Evolutionary conservation across 2,888 invertebrate genomes (phyloP).

Genomic region (Sarcophaga caerulescens): DNA sequence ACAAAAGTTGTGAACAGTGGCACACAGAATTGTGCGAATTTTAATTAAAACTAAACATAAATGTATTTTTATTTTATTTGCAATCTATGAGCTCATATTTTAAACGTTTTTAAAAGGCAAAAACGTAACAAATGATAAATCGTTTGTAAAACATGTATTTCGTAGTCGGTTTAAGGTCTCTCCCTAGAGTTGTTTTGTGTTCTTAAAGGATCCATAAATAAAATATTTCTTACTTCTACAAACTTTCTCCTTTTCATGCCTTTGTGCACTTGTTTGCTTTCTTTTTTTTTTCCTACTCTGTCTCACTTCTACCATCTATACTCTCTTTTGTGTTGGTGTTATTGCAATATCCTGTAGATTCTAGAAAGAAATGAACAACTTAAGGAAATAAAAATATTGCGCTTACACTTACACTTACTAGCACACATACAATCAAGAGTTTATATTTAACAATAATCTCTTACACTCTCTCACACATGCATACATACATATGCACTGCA

Average conservation of each 20-base stretch:
- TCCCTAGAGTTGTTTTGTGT: too few relatives aligned
- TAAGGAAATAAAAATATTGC: background rate
- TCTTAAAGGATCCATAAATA: slow-evolving; percentile 34
- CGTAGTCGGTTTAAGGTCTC: too few relatives aligned
- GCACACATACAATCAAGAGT: background rate
- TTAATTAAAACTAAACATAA: too few relatives aligned
- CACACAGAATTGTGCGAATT: too few relatives aligned
- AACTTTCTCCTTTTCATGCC: slow-evolving; percentile 17
- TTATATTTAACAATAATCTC: too few relatives aligned
- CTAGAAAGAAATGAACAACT: slow-evolving; percentile 35
- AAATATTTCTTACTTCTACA: slow-evolving; percentile 33
- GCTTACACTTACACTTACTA: too few relatives aligned
- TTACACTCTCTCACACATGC: background rate
- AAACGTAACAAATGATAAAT: too few relatives aligned
- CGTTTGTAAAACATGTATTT: too few relatives aligned
- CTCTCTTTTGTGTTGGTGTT: slow-evolving; percentile 8
- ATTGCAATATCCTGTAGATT: slow-evolving; percentile 57
- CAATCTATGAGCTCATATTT: too few relatives aligned
- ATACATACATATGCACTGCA: background rate
- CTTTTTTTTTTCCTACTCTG: background rate
- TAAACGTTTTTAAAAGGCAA: too few relatives aligned
- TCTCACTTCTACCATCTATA: background rate
- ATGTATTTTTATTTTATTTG: too few relatives aligned
- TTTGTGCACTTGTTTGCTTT: slow-evolving; percentile 5
- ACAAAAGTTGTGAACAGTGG: too few relatives aligned